Conservation (phyloP, 2,888 invertebrate genomes). For the Apotomis turbidana region DNA sequence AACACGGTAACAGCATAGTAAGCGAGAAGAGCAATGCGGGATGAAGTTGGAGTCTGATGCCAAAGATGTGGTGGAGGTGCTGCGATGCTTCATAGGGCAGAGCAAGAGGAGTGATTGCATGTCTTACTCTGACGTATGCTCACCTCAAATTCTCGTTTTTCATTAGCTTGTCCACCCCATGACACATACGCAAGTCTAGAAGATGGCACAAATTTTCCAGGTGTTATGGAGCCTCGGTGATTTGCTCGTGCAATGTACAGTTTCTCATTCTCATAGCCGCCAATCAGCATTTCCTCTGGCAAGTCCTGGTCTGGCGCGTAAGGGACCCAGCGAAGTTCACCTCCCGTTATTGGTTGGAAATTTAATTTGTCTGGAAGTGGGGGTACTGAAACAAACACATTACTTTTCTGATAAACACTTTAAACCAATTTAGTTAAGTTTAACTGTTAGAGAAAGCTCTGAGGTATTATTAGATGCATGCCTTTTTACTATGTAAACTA, state of each 20-base stretch:
- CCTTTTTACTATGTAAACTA: no score
- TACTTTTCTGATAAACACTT: no score
- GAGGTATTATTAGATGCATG: no score
- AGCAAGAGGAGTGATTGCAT: no score
- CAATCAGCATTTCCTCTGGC: conserved; percentile 33
- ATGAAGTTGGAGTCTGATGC: no score
- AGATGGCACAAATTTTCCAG: conserved; percentile 39
- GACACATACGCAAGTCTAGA: conserved; percentile 28
- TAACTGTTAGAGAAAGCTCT: no score
- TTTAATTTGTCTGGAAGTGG: conserved; percentile 30
- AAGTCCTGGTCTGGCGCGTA: conserved; percentile 17
- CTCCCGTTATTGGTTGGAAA: conserved; percentile 7
- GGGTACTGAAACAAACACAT: conserved; percentile 25
- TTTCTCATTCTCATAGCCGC: conserved; percentile 36
- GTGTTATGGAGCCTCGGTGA: conserved; percentile 40
- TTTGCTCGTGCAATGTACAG: conserved; percentile 39
- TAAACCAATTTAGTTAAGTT: no score
- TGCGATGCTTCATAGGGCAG: no score
- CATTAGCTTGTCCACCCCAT: conserved; percentile 41
- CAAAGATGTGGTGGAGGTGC: no score
- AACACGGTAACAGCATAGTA: no score
- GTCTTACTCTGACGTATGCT: background rate
- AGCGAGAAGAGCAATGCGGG: no score
- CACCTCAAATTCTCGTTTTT: conserved; percentile 36
- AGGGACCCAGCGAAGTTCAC: conserved; percentile 33